A percentile compares a stretch with the other conserved stretches of the same genome.
Evolutionary conservation across 2,113 vertebrate species (phyloP).

Genomic region (Poeciliopsis prolifica): DNA sequence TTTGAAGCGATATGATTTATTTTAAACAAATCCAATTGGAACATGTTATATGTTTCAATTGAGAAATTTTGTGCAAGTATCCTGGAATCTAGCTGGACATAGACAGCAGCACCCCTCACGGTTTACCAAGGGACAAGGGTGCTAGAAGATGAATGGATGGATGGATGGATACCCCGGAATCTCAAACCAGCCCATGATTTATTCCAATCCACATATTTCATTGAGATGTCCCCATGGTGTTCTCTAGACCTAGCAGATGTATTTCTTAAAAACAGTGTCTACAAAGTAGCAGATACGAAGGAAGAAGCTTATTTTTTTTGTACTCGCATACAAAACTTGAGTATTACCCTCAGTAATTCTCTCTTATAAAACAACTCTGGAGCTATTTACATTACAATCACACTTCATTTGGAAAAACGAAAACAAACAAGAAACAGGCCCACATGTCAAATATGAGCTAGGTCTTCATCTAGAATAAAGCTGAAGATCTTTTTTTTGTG

Average conservation of each 20-base stretch:
- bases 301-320: slow-evolving; percentile 43
- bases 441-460: slow-evolving; percentile 11
- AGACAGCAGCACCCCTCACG: too few species aligned
- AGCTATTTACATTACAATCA: slow-evolving; percentile 79
- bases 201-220: background rate
- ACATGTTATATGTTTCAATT: too few species aligned
- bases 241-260: background rate
- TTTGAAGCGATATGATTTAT: too few species aligned
- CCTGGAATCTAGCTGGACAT: too few species aligned
- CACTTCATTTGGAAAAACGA: slow-evolving; percentile 10
- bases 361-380: slow-evolving; percentile 73
- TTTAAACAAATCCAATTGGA: background rate
- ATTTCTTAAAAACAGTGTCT: slow-evolving; percentile 8
- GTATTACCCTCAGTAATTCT: slow-evolving; percentile 56
- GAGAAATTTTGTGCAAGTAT: too few species aligned
- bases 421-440: background rate
- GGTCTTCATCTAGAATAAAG: slow-evolving; percentile 13
- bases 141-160: too few species aligned
- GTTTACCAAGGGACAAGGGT: too few species aligned
- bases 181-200: background rate
- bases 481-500: background rate
- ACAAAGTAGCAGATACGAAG: slow-evolving; percentile 13
- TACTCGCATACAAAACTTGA: slow-evolving; percentile 62
- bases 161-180: background rate
- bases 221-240: background rate